These are phyloP conservation scores for Tyrophagus putrescentiae DNA, from an alignment of 1,140 invertebrate species.

Conservation along the genomic window DNA sequence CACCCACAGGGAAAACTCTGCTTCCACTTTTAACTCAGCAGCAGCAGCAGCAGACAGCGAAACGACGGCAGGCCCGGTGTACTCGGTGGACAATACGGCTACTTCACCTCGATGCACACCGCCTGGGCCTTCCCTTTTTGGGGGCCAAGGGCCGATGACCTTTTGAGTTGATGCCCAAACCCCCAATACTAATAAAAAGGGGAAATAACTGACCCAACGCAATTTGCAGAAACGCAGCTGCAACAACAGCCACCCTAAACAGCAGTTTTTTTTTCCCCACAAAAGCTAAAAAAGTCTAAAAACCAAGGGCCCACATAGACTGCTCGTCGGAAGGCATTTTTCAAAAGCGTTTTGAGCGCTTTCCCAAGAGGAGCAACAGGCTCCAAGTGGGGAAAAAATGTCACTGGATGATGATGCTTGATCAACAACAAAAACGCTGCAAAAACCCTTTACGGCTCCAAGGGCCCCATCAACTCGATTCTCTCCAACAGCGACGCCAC, in stretches of 20 bases:
- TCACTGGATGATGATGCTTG: background rate
- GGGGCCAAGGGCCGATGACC: conserved; percentile 1
- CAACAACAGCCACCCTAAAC: conserved; percentile 14
- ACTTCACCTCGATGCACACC: conserved; percentile 91
- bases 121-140: conserved; percentile 50
- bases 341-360: conserved; percentile 7
- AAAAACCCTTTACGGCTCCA: background rate
- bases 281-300: background rate
- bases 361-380: conserved; percentile 23
- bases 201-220: conserved; percentile 26
- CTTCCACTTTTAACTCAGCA: background rate
- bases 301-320: background rate
- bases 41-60: conserved; percentile 36
- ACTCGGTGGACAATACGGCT: conserved; percentile 88
- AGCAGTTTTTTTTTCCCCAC: conserved; percentile 22
- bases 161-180: background rate
- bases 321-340: conserved; percentile 7
- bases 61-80: conserved; percentile 76
- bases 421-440: background rate
- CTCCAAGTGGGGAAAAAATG: background rate
- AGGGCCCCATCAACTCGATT: conserved; percentile 10
- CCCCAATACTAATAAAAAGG: conserved; percentile 24
- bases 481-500: conserved; percentile 6
- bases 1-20: background rate
- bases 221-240: conserved; percentile 16